Evolutionary conservation across 2,113 vertebrate genomes (phyloP), one percentile per base, ranked within the genome.

Genomic region (Plecturocebus donacophilus): DNA sequence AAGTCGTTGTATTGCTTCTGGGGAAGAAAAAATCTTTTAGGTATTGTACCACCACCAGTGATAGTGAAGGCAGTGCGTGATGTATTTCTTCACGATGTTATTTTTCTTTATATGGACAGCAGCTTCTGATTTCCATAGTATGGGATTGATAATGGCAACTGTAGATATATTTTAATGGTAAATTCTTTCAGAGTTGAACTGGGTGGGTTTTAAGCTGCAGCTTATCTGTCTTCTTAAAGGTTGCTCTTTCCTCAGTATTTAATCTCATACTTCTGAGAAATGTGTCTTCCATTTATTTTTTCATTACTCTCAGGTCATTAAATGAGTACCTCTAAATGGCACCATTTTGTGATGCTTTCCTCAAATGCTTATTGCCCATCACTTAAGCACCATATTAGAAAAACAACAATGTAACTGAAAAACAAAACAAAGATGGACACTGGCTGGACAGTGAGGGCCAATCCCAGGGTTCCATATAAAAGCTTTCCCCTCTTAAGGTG

Each of bases 211-310:
- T 79, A 80, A 66, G 79, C 56, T 27, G n/a, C 58, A 27, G 25
- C 32, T 42, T 30, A 6, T 58, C 80, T 73, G 25, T 64, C 54
- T 96, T 91, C 87, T 83, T 38, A 75, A 95, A 68, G 5, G 66
- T 38, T 54, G 56, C 75, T 64, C 52, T 52, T 80, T 94, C 54
- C 76, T 20, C 2, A 42, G 9, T 35, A 49, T 52, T 79, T 27
- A 71, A 77, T 94, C 5, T 42, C 42, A n/a, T 11, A 56, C 56
- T 91, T 79, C 84, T 82, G 21, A 87, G 92, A 95, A 52, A 52
- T 45, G 6, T 23, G 25, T 11, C 49, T 73, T 73, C 10, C 20
- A 11, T 75, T 70, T 61, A 6, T 45, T 76, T n/a, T 4, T 16
- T 90, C 70, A n/a, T 25, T 85, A 71, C 76, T 84, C 68, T 87